Evolutionary conservation across 2,797 vertebrate genomes (phyloP), one percentile per base, ranked within the genome.

Genomic region (Tokudaia muenninki): DNA sequence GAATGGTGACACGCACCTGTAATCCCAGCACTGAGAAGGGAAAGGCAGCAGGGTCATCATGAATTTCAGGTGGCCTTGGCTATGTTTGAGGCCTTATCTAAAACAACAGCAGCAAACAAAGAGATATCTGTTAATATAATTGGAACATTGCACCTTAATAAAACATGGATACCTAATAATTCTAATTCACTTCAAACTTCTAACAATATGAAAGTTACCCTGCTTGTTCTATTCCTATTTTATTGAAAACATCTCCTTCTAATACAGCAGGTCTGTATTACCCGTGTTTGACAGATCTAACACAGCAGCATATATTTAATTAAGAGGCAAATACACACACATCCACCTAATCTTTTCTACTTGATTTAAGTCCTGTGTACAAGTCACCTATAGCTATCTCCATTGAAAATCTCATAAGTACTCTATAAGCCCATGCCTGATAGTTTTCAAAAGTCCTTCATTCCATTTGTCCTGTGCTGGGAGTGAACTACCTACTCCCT

Each of bases 381-480:
- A 72, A 55, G 26, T 41, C 91, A 81, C 77, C 75, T 92, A 3
- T 92, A 95, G 81, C 93, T 95, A 89, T 63, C 79, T 94, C 79
- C 79, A 34, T 16, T 83, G 63, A 91, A 91, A 96, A 87, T 16
- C 83, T 47, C 41, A 17, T 26, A 29, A n/a, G 55, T 87, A 55
- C 87, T 74, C 47, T 65, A 81, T 72, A 16, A 91, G 29, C 26
- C 50, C 16, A 70, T 91, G 70, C 34, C 21, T 50, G 13, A 26
- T 70, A 34, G 6, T 50, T 92, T 96, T 83, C 75, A 77, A 89
- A 90, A 65, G 72, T 41, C 50, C 92, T 92, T 81, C 22, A 14
- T 84, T 95, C 2, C 59, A 47, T 74, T 72, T 74, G 31, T n/a
- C 41, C 21, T 57, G 24, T 47, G 67, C 41, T 12, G 17, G 29